Evolutionary conservation across 2,113 vertebrate species (phyloP).

Genomic region (Verasper variegatus): DNA sequence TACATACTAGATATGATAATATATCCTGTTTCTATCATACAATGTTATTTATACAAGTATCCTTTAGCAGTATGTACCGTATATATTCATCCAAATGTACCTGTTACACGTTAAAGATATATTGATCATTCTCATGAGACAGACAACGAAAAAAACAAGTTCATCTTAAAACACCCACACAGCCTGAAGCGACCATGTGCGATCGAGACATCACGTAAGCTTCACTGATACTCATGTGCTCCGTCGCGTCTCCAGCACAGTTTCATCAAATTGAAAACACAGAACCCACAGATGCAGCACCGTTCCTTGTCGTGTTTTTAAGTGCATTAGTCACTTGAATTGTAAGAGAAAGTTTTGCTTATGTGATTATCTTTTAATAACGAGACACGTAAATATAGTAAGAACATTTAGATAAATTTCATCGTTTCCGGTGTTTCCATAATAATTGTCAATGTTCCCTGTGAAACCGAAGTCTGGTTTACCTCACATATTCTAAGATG

Average conservation of each 20-base stretch:
- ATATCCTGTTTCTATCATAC: constrained; percentile 79
- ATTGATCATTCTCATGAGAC: constrained; percentile 62
- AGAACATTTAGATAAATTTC: constrained; percentile 18
- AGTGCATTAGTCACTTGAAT: constrained; percentile 68
- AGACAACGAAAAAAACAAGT: constrained; percentile 63
- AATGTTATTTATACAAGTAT: constrained; percentile 77
- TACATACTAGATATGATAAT: constrained; percentile 77
- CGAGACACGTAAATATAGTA: constrained; percentile 51
- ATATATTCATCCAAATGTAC: constrained; percentile 66
- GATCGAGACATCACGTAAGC: constrained; percentile 55
- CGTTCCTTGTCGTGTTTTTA: constrained; percentile 52
- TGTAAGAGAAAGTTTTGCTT: constrained; percentile 33
- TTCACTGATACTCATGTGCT: constrained; percentile 56
- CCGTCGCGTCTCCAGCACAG: constrained; percentile 56
- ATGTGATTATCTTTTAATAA: constrained; percentile 50
- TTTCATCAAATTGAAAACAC: constrained; percentile 63
- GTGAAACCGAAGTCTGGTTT: neutral
- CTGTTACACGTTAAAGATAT: constrained; percentile 73
- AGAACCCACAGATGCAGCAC: constrained; percentile 63
- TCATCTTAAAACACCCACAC: constrained; percentile 53
- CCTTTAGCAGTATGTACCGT: constrained; percentile 61
- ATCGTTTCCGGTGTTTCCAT: constrained; percentile 36
- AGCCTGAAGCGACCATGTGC: constrained; percentile 40
- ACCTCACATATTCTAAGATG: constrained; percentile 13
- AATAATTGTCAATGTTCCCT: constrained; percentile 28